Percentiles rank a stretch among this genome's conserved stretches.
phyloP scores from a whole-genome alignment of 2,888 invertebrate species.

The Drosophila antonietae region DNA sequence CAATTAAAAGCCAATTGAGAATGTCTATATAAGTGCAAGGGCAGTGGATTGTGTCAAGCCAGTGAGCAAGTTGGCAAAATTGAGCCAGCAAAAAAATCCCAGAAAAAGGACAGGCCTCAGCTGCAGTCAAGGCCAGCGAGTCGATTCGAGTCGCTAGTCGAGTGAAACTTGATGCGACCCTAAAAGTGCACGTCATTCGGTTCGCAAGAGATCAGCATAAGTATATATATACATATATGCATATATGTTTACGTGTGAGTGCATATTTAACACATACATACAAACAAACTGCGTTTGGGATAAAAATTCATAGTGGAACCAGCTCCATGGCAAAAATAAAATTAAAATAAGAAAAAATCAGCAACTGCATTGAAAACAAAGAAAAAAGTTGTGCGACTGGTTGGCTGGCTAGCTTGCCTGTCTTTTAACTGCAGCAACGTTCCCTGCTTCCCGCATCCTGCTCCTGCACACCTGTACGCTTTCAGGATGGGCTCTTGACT shows the following conservation, averaged over 20 bases:
- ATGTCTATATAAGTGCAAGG: conserved; percentile 50
- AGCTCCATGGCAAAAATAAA: conserved; percentile 47
- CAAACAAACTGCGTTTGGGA: conserved; percentile 41
- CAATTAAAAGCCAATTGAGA: conserved; percentile 49
- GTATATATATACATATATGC: background rate
- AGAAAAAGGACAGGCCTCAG: conserved; percentile 58
- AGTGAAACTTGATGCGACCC: conserved; percentile 53
- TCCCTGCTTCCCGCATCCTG: background rate
- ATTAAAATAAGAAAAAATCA: background rate
- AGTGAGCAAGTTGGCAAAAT: conserved; percentile 16
- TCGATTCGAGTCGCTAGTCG: conserved; percentile 39
- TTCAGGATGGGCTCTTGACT: conserved; percentile 49
- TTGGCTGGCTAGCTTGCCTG: conserved; percentile 21
- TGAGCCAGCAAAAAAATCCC: conserved; percentile 31
- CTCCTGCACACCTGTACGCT: background rate
- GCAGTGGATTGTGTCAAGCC: conserved; percentile 37
- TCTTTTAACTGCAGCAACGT: background rate
- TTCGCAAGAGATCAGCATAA: conserved; percentile 31
- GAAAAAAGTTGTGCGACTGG: conserved; percentile 58
- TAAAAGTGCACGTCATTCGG: conserved; percentile 70
- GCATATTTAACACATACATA: background rate
- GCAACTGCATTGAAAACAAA: conserved; percentile 32
- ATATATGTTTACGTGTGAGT: background rate
- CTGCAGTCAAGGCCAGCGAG: conserved; percentile 69
- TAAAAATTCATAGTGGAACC: conserved; percentile 59